Evolutionary conservation across 1,140 invertebrate species (phyloP), one percentile per base, ranked within the genome.

Genomic region (Pinna nobilis): DNA sequence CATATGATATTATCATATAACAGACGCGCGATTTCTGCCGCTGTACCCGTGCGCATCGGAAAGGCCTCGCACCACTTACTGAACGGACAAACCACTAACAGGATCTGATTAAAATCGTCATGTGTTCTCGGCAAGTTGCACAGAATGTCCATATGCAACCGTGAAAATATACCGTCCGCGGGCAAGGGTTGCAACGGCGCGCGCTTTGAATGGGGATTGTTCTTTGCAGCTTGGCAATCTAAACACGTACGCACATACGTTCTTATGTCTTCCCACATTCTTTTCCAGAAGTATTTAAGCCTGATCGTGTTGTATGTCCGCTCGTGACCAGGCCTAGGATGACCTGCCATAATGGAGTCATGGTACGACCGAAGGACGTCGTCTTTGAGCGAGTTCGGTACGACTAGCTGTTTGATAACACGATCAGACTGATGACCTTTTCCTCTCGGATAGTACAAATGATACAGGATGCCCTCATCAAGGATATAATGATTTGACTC

Each of bases 11-110:
- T 57, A 50, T 59, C 55, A 39, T 76, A 81, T 9, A 78, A 35
- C 41, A 70, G 35, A 3, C 64, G 35, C 7, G 72, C 74, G 9
- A 77, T 30, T 65, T 73, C 74, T 33, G 18, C 60, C 3, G 70
- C 60, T 60, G 68, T 65, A 49, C 50, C 74, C 53, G 69, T 55
- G 44, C 44, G 39, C 1, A 76, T 4, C 1, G 74, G 65, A 28
- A 74, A 68, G 4, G 68, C 72, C 33, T 80, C 78, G 6, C 53
- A 37, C 78, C 78, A 79, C 60, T 74, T 49, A 5, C 70, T 67
- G 33, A 73, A 80, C 18, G 57, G 35, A 41, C 78, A 78, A 20
- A 76, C 73, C n/a, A 80, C 61, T 33, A 82, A 55, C 9, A 82
- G 55, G 25, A 82, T 60, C 35, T 80, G 67, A 37, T 76, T 66